Base-by-base conservation (phyloP, 1,140 invertebrate species). In the Psilanteris sp. region DNA sequence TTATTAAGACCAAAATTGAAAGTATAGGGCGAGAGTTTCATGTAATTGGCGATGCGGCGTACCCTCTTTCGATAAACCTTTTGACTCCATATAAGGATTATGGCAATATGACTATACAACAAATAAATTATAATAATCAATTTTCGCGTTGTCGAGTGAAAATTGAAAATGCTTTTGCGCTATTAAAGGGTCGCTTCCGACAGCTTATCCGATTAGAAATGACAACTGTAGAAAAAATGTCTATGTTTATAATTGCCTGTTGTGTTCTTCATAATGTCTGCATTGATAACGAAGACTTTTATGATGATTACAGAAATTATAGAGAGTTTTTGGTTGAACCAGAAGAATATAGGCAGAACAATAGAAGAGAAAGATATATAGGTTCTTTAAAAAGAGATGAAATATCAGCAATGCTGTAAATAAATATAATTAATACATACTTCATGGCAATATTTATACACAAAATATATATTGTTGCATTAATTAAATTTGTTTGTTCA, bases 101-200 rank as follows among this genome's bases (percentile, higher is more conserved):
- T n/a, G 26, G 26, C 3, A 15, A 46, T 29, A 9, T 46, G 9
- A 46, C 14, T 3, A 13, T 9, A n/a, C 24, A 46, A 29, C 24
- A 46, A 29, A 14, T 6, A 8, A 18, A 29, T 29, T 46, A 10
- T 9, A 46, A 46, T 9, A 16, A n/a, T 8, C 41, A 46, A n/a
- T 46, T 46, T 29, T 46, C 24, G 0, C 24, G 24, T 6, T 46
- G 41, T 14, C n/a, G 26, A n/a, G 41, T 46, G 1, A 46, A 46
- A 29, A 46, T 46, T 3, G 41, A 46, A 46, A 46, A 46, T 46
- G 13, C 24, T 9, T 46, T 46, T n/a, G 41, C 6, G n/a, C 26
- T 43, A 11, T 11, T 43, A 5, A 43, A 43, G 14, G 39, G 39
- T 8, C 18, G 39, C 1, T 43, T 22, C 4, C 10, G 11, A 14